phyloP scores from a whole-genome alignment of 2,113 vertebrate species.

The Ornithorhynchus anatinus region DNA sequence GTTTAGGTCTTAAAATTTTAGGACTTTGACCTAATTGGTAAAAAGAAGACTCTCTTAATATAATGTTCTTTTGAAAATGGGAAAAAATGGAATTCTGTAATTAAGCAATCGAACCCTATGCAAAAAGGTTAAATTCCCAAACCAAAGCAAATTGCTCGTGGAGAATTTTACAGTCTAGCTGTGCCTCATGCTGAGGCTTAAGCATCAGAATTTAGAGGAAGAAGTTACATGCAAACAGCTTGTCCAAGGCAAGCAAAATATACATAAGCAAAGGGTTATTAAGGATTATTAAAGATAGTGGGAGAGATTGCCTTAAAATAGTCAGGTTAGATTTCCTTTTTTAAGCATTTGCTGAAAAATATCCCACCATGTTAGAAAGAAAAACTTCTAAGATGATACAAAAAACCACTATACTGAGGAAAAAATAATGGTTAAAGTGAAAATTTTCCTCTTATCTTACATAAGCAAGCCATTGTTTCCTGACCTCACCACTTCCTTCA shows the following conservation, averaged over 20 bases:
- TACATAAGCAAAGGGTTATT: not conserved
- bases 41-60: conserved; percentile 95
- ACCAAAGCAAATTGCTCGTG: conserved; percentile 61
- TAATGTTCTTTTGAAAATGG: conserved; percentile 67
- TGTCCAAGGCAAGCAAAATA: conserved; percentile 12
- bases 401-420: too few relatives aligned
- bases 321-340: conserved; percentile 2
- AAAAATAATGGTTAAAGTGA: too few relatives aligned
- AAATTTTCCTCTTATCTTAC: not conserved
- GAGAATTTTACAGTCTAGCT: conserved; percentile 31
- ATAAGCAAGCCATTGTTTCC: not conserved
- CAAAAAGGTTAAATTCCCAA: conserved; percentile 63
- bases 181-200: conserved; percentile 43
- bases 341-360: not conserved
- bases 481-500: too few relatives aligned
- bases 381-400: conserved; percentile 19
- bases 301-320: not conserved
- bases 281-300: too few relatives aligned
- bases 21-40: conserved; percentile 99
- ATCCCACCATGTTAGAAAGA: not conserved
- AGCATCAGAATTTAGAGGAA: conserved; percentile 43
- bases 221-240: conserved; percentile 51
- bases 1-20: conserved; percentile 99
- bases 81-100: conserved; percentile 64
- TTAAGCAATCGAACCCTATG: conserved; percentile 60